phyloP scores from a whole-genome alignment of 1,140 invertebrate species.

The Amyelois transitella region DNA sequence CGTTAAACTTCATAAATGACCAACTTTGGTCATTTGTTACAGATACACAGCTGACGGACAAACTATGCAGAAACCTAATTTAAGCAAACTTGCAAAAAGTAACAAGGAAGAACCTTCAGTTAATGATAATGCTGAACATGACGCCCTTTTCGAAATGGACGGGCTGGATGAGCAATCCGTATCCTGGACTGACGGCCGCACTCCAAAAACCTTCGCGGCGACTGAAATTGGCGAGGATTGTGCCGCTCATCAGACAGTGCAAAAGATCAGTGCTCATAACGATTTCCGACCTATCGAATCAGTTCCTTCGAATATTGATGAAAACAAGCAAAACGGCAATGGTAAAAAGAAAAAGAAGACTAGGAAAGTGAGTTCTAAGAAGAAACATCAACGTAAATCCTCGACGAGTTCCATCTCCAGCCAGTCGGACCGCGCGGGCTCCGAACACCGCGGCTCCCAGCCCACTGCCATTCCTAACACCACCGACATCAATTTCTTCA shows the following conservation, averaged over 20 bases:
- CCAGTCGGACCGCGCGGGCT: constrained; percentile 62
- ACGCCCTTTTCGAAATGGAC: constrained; percentile 81
- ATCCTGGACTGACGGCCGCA: constrained; percentile 44
- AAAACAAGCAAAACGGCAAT: constrained; percentile 59
- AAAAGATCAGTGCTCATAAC: constrained; percentile 76
- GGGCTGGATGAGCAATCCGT: constrained; percentile 71
- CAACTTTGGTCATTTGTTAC: constrained; percentile 15
- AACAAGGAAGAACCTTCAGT: constrained; percentile 48
- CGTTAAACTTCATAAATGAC: too few relatives aligned
- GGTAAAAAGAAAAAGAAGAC: constrained; percentile 83
- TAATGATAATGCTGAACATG: constrained; percentile 70
- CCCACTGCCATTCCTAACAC: constrained; percentile 39
- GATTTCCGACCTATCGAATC: constrained; percentile 76
- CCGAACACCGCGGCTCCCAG: constrained; percentile 46
- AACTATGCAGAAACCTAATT: constrained; percentile 65
- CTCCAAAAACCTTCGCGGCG: constrained; percentile 63
- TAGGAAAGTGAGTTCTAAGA: constrained; percentile 86
- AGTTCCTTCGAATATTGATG: constrained; percentile 53
- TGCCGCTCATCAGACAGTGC: constrained; percentile 64
- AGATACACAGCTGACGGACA: constrained; percentile 72
- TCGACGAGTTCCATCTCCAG: constrained; percentile 75
- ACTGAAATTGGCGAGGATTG: constrained; percentile 61
- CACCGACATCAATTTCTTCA: constrained; percentile 82
- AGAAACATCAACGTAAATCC: constrained; percentile 82
- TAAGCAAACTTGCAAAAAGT: constrained; percentile 60